Conservation (phyloP, 2,888 invertebrate genomes). For the Abscondita cerata region DNA sequence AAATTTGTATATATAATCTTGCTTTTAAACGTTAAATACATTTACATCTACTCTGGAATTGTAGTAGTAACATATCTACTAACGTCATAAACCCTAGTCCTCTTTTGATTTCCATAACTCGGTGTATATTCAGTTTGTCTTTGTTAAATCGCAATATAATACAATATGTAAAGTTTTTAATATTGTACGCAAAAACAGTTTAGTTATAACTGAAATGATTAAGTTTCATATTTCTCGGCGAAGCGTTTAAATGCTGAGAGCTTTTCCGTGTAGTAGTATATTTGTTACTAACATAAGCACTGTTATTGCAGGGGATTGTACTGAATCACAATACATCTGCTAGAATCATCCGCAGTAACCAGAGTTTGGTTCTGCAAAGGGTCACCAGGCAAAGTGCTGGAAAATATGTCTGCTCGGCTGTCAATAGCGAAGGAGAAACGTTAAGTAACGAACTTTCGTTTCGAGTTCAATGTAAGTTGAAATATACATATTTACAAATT, state of each 20-base stretch:
- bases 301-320: constrained; percentile 71
- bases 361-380: constrained; percentile 89
- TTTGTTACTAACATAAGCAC: constrained; percentile 32
- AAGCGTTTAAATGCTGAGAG: constrained; percentile 41
- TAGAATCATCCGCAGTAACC: constrained; percentile 88
- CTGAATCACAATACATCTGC: constrained; percentile 87
- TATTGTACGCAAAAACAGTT: constrained; percentile 24
- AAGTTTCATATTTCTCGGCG: constrained; percentile 32
- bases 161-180: constrained; percentile 10
- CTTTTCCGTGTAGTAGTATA: constrained; percentile 41
- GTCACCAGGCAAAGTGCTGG: constrained; percentile 87
- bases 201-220: constrained; percentile 29
- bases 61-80: no score
- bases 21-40: no score
- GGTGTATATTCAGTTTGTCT: no score
- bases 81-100: no score
- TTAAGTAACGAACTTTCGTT: constrained; percentile 85
- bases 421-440: constrained; percentile 88
- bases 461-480: constrained; percentile 85
- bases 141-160: not conserved
- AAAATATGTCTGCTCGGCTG: constrained; percentile 86
- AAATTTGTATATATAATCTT: no score
- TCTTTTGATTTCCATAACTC: no score
- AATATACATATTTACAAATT: not conserved
- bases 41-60: no score